These are phyloP conservation scores for Rhombomys opimus DNA, from an alignment of 2,113 vertebrate species.

Conservation along the genomic window DNA sequence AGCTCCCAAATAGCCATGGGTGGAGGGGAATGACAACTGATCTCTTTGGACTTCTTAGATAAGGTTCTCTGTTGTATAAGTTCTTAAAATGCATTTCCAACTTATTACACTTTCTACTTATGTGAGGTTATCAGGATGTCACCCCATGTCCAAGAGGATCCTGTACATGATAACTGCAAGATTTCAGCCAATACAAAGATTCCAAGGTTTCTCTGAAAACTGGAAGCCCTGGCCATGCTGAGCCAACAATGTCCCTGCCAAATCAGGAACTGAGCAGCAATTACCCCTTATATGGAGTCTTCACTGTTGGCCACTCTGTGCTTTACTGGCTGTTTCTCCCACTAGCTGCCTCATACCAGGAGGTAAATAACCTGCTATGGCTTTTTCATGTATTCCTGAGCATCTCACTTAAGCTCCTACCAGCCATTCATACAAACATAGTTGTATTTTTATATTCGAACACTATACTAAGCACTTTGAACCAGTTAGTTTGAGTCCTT, in stretches of 20 bases:
- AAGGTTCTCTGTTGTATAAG: not conserved
- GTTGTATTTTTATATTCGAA: not conserved
- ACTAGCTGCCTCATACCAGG: too few species aligned
- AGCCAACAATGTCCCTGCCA: not conserved
- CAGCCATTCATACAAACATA: not conserved
- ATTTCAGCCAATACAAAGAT: not conserved
- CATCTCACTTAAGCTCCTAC: not conserved
- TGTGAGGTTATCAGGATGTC: not conserved
- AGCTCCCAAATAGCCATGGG: not conserved
- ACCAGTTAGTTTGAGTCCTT: not conserved
- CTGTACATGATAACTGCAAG: not conserved
- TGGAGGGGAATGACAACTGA: not conserved
- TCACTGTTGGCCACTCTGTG: not conserved
- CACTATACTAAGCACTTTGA: not conserved
- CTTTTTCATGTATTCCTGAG: not conserved
- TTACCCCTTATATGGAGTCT: rapidly evolving
- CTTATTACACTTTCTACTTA: not conserved
- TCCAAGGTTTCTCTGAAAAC: not conserved
- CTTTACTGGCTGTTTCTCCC: too few species aligned
- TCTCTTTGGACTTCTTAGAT: not conserved
- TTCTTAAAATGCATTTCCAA: not conserved
- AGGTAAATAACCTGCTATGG: not conserved
- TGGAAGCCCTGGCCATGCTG: not conserved
- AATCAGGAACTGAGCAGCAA: not conserved
- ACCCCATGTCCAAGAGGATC: not conserved